These are phyloP conservation scores for Python bivittatus DNA, from an alignment of 2,113 vertebrate genomes.

Conservation along the genomic window DNA sequence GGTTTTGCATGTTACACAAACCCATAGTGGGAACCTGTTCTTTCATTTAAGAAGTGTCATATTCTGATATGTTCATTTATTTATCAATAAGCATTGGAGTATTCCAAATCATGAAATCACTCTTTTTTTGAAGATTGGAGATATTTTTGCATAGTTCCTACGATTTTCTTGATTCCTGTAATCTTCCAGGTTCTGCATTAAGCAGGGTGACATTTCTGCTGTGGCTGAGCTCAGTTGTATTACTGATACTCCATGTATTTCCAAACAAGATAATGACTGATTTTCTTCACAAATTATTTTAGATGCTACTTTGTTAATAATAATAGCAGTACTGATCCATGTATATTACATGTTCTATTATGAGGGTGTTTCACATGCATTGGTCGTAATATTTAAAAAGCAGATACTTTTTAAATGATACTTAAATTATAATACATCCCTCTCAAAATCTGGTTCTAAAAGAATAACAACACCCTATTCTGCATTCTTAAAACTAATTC, in stretches of 20 bases:
- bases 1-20: neutral
- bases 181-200: neutral
- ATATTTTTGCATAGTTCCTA: neutral
- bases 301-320: too few species aligned
- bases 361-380: too few species aligned
- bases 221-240: neutral
- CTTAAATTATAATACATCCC: neutral
- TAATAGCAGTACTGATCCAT: too few species aligned
- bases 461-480: neutral
- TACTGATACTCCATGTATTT: neutral
- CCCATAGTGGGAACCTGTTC: neutral
- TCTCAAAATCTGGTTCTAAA: neutral
- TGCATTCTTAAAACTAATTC: neutral
- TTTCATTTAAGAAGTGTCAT: neutral
- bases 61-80: neutral
- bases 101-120: neutral
- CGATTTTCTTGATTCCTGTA: neutral
- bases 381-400: neutral
- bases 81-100: neutral
- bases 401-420: neutral
- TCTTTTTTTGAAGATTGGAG: neutral
- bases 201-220: neutral
- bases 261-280: neutral
- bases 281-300: neutral
- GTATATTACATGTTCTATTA: too few species aligned